phyloP scores from a whole-genome alignment of 2,113 vertebrate genomes.

The Cyphomyrus discorhynchus region DNA sequence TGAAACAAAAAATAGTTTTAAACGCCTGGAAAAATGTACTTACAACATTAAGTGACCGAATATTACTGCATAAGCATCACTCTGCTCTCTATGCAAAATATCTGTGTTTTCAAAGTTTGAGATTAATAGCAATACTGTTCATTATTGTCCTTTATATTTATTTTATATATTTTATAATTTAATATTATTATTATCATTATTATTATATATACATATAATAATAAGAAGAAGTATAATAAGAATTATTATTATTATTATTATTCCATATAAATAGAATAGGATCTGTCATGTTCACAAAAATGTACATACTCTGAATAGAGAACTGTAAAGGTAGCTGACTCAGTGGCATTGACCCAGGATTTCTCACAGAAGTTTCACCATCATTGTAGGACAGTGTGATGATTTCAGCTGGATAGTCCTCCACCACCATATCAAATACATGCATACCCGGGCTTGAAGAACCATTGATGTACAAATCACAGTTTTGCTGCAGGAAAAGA shows the following conservation, averaged over 20 bases:
- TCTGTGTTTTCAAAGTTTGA: background rate
- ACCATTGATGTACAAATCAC: constrained; percentile 31
- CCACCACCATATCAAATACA: constrained; percentile 49
- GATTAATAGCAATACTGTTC: background rate
- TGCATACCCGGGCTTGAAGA: constrained; percentile 30
- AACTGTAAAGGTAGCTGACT: constrained; percentile 53
- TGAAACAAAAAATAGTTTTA: constrained; percentile 15
- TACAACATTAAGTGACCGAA: background rate
- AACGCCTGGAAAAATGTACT: background rate
- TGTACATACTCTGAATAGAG: constrained; percentile 43
- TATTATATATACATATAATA: background rate
- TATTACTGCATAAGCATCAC: background rate
- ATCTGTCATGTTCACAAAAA: background rate
- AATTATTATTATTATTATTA: no score
- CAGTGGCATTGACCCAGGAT: constrained; percentile 23
- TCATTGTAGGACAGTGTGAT: constrained; percentile 41
- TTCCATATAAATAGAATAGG: background rate
- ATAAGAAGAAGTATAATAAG: no score
- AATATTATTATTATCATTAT: background rate
- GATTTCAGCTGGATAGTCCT: constrained; percentile 44
- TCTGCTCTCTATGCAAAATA: background rate
- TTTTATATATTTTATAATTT: background rate
- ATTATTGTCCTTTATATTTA: background rate
- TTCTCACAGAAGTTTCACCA: background rate
- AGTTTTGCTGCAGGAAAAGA: constrained; percentile 30